Conservation (phyloP, 2,888 invertebrate genomes). For the Boloria euphrosyne region DNA sequence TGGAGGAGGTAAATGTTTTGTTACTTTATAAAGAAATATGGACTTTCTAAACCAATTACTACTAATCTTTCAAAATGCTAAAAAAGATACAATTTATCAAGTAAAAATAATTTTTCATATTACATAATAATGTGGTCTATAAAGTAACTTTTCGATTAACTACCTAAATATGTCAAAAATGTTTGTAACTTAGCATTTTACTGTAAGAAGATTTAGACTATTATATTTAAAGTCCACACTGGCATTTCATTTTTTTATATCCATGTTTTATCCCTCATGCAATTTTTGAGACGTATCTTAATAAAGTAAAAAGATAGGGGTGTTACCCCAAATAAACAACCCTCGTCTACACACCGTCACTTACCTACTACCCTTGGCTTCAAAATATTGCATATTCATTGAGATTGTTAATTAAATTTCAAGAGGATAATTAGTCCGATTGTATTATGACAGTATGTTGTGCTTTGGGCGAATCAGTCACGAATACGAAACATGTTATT, state of each 20-base stretch:
- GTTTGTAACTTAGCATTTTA: no score
- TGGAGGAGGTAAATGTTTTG: background rate
- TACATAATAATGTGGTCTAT: no score
- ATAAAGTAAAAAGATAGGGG: constrained; percentile 28
- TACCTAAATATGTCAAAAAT: no score
- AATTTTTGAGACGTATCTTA: constrained; percentile 21
- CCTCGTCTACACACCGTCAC: constrained; percentile 27
- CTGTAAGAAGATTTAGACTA: no score
- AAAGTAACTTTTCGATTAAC: no score
- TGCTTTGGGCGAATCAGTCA: no score
- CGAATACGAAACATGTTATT: no score
- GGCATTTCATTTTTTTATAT: constrained; percentile 14
- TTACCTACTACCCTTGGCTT: constrained; percentile 19
- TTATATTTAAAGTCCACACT: no score
- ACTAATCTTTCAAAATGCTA: no score
- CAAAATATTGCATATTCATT: constrained; percentile 30
- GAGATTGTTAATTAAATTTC: constrained; percentile 26
- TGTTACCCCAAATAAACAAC: constrained; percentile 34
- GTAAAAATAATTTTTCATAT: no score
- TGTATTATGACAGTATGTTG: background rate
- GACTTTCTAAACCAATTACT: no score
- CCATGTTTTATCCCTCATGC: constrained; percentile 12
- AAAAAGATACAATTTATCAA: no score
- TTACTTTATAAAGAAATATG: background rate
- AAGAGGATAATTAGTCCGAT: background rate